A percentile compares a stretch with the other conserved stretches of the same genome.
Conservation (phyloP, 2,113 vertebrate species). For the Festucalex cinctus region DNA sequence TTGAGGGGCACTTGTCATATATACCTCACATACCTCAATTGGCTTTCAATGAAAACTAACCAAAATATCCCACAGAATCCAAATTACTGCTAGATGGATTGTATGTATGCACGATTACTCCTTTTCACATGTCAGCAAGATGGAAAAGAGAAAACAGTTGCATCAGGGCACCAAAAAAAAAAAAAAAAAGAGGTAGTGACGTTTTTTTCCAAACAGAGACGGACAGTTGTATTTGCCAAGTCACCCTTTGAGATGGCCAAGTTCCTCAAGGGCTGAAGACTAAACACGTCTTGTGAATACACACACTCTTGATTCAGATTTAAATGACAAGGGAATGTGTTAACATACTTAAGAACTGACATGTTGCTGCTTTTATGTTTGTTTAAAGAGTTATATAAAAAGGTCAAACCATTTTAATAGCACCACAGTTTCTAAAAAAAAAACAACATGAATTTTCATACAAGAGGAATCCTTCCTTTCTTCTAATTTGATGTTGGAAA, state of each 20-base stretch:
- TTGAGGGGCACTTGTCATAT: not conserved
- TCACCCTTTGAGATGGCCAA: conserved; percentile 16
- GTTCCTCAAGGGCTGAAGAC: conserved; percentile 31
- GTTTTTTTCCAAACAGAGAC: conserved; percentile 19
- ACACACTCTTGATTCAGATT: conserved; percentile 26
- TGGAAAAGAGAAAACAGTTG: not conserved
- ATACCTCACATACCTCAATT: not conserved
- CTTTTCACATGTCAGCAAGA: not conserved
- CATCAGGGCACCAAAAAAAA: not conserved
- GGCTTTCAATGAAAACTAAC: not conserved
- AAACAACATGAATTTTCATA: not conserved
- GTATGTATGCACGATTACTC: not conserved
- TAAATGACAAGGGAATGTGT: not conserved
- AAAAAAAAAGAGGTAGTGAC: conserved; percentile 1
- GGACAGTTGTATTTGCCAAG: conserved; percentile 21
- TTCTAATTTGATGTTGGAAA: not conserved
- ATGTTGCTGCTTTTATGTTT: not conserved
- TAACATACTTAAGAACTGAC: not conserved
- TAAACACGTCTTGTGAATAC: not conserved
- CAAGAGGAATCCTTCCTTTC: not conserved
- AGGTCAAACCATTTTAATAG: conserved; percentile 3
- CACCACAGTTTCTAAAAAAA: not conserved
- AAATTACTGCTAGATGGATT: not conserved
- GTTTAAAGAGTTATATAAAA: not conserved
- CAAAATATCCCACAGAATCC: not conserved